Percentiles rank a stretch among this genome's conserved stretches.
Evolutionary conservation across 2,113 vertebrate species (phyloP).

Genomic region (Myodes glareolus): DNA sequence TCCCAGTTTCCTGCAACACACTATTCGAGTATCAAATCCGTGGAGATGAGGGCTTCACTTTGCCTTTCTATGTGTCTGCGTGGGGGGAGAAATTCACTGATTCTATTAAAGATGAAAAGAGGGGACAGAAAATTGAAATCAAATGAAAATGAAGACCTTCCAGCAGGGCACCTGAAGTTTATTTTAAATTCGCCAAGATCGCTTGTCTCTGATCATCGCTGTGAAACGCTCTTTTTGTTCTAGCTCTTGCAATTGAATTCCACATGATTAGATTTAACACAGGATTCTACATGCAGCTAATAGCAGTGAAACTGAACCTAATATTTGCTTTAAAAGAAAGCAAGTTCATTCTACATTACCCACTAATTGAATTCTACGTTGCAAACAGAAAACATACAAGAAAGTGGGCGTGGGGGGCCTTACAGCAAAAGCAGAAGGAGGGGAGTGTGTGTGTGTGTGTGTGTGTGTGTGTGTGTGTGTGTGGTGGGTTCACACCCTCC

Average conservation of each 20-base stretch:
- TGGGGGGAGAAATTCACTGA: background rate
- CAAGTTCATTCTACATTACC: background rate
- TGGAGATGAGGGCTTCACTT: background rate
- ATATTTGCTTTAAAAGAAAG: conserved; percentile 17
- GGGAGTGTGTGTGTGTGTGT: background rate
- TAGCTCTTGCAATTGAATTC: conserved; percentile 32
- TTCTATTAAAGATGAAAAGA: conserved; percentile 22
- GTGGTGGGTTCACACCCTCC: background rate
- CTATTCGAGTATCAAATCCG: background rate
- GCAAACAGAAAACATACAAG: background rate
- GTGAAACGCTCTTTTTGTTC: background rate
- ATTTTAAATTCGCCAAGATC: conserved; percentile 37
- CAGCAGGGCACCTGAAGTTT: background rate
- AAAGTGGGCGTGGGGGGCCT: background rate
- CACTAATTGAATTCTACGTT: background rate
- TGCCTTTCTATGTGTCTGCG: background rate
- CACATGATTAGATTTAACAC: background rate
- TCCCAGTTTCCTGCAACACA: background rate
- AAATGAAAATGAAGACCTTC: conserved; percentile 9
- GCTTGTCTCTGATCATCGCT: background rate
- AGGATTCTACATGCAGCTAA: background rate
- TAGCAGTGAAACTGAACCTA: background rate
- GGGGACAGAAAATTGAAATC: conserved; percentile 14
- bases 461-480: background rate
- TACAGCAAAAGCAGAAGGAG: background rate